phyloP scores from a whole-genome alignment of 2,113 vertebrate species.

The Miniopterus natalensis region DNA sequence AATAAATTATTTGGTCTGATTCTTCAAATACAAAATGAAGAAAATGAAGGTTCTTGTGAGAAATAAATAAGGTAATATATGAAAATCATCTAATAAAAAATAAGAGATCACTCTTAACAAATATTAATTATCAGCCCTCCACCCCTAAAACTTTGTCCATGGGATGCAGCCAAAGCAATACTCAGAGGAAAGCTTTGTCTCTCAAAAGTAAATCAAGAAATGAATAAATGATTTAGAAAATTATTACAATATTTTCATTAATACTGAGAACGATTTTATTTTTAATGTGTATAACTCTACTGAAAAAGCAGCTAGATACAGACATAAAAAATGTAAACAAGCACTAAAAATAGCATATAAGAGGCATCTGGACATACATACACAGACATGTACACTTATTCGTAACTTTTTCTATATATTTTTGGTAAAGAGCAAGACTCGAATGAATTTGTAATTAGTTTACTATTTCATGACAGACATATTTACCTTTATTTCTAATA shows the following conservation, averaged over 20 bases:
- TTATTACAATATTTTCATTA: neutral
- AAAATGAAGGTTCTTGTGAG: neutral
- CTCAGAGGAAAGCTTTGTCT: neutral
- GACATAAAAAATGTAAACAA: neutral
- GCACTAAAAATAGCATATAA: neutral
- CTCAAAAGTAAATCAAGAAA: slow-evolving; percentile 29
- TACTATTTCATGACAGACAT: neutral
- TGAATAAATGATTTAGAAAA: slow-evolving; percentile 2
- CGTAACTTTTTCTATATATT: neutral
- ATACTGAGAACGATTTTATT: neutral
- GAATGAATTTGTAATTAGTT: neutral
- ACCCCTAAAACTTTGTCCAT: neutral
- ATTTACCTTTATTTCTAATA: neutral
- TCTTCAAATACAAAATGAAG: neutral
- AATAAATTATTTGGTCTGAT: neutral
- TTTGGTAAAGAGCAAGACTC: neutral
- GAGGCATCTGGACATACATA: neutral
- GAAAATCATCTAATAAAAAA: neutral
- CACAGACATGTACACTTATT: neutral
- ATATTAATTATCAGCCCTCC: neutral
- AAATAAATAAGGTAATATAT: neutral
- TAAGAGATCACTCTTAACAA: slow-evolving; percentile 11
- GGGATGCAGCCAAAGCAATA: neutral
- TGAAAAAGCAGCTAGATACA: neutral
- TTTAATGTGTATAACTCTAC: neutral